Conservation (phyloP, 2,113 vertebrate species). For the Psammodynastes pulverulentus region DNA sequence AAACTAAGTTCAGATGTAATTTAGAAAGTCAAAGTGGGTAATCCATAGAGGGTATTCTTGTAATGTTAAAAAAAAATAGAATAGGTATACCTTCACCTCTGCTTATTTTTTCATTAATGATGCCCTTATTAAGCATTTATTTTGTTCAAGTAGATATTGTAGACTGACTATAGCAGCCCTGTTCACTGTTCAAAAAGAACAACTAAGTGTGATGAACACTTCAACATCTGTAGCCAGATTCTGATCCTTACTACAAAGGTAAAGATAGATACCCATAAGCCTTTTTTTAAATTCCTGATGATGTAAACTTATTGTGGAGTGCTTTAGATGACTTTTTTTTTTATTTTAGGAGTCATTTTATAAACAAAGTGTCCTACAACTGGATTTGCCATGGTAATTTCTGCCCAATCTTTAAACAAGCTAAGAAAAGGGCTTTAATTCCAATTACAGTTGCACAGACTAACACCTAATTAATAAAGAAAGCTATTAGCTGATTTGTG, state of each 20-base stretch:
- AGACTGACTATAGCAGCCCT: not conserved
- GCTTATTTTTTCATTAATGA: no score
- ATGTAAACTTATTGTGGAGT: slow-evolving; percentile 36
- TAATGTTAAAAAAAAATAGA: not conserved
- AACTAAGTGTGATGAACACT: not conserved
- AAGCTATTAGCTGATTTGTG: slow-evolving; percentile 32
- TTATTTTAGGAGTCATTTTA: slow-evolving; percentile 51
- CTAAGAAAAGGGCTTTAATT: slow-evolving; percentile 45
- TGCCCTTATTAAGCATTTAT: not conserved
- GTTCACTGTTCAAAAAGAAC: not conserved
- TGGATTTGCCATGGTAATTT: slow-evolving; percentile 60
- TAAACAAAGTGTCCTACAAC: slow-evolving; percentile 63
- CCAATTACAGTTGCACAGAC: slow-evolving; percentile 43
- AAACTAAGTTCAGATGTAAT: not conserved
- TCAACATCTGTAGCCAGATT: not conserved
- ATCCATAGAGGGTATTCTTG: not conserved
- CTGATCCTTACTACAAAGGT: not conserved
- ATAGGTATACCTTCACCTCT: not conserved
- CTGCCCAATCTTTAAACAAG: slow-evolving; percentile 51
- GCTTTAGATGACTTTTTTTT: slow-evolving; percentile 34
- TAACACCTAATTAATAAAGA: slow-evolving; percentile 35
- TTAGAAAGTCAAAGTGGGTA: not conserved
- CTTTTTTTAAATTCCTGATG: slow-evolving; percentile 22
- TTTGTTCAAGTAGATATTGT: not conserved
- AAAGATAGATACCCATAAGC: not conserved